Base-by-base conservation (phyloP, 1,140 invertebrate genomes). In the Drosophila santomea region DNA sequence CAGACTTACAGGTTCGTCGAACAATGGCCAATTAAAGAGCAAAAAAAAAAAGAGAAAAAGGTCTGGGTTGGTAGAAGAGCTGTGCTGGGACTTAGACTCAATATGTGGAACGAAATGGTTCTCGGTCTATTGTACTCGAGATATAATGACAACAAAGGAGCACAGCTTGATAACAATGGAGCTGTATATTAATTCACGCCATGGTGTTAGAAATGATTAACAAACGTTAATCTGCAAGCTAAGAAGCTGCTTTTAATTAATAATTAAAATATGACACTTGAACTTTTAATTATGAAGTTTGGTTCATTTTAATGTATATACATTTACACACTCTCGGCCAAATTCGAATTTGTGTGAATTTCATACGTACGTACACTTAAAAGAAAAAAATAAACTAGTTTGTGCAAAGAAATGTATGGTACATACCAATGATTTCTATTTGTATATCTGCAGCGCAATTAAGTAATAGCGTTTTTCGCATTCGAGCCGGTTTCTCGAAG, bases 371-470 rank as follows among this genome's bases (percentile, higher is more conserved):
- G 23, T 68, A 66, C 64, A 68, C 64, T 68, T 68, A 66, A 68
- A 68, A 68, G 64, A 66, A 68, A 68, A 50, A 66, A 68, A 68
- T 54, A 66, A 68, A 68, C 64, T 68, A 66, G 61, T 68, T 68
- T 68, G 64, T 44, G 61, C 64, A 68, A 20, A 68, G 64, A 66
- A 52, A 66, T 68, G 64, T 68, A 36, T 52, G 25, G 64, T 68
- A 68, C 64, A 66, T 68, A 66, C 64, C 64, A 66, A 66, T 68
- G 64, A 68, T 68, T 68, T 68, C 64, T 68, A 68, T 66, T 68
- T 68, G 64, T 68, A 63, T 68, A 66, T 68, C 52, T 52, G 64
- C 64, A 66, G 38, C 60, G 47, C 64, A 66, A 68, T 68, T 68
- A 68, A 66, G 64, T 68, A 68, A 68, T 68, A 66, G 47, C 64